Conservation (phyloP, 2,113 vertebrate genomes). For the Irena cyanogastra region DNA sequence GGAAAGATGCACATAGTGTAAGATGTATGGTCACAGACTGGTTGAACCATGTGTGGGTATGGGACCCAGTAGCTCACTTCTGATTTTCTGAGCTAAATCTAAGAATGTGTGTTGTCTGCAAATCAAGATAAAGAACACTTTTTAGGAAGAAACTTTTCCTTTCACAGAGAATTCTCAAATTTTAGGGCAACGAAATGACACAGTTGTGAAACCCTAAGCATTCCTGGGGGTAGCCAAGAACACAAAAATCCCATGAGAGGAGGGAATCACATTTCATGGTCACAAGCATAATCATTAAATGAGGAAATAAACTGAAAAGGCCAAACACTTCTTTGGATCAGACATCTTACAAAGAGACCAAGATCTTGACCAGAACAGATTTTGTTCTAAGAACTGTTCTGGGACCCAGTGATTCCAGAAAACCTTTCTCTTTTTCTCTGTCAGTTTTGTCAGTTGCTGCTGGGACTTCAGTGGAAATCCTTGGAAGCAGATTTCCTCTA, state of each 20-base stretch:
- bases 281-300: background rate
- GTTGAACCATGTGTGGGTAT: background rate
- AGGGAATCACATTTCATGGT: background rate
- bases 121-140: background rate
- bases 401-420: background rate
- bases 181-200: background rate
- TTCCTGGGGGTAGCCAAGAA: background rate
- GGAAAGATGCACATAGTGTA: background rate
- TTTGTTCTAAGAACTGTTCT: background rate
- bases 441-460: background rate
- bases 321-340: background rate
- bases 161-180: background rate
- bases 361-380: background rate
- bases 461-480: background rate
- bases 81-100: background rate
- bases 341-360: background rate
- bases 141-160: background rate
- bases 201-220: background rate
- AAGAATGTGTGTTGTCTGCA: background rate
- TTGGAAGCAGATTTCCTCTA: background rate
- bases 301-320: background rate
- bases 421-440: background rate
- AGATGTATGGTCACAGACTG: background rate
- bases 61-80: background rate
- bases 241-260: background rate